phyloP scores from a whole-genome alignment of 2,797 vertebrate species.

The Girardinus metallicus region DNA sequence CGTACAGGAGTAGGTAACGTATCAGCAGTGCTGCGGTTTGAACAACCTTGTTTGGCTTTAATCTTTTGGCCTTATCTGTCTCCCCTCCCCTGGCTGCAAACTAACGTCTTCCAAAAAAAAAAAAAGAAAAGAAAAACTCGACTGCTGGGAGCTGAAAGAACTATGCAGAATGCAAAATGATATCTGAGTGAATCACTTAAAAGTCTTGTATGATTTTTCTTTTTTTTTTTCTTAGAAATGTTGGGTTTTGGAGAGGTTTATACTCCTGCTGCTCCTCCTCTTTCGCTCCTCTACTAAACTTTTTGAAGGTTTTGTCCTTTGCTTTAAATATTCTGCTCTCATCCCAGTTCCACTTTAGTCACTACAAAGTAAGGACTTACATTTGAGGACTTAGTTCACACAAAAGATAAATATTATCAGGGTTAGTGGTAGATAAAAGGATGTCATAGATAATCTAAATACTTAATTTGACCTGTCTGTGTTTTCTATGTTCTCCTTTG shows the following conservation, averaged over 20 bases:
- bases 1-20: slow-evolving; percentile 77
- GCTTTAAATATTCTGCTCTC: not conserved
- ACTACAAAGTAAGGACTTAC: not conserved
- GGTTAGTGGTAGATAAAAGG: not conserved
- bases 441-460: slow-evolving; percentile 3
- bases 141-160: slow-evolving; percentile 9
- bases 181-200: not conserved
- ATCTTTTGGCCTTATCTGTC: slow-evolving; percentile 50
- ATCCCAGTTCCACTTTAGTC: slow-evolving; percentile 12
- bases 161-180: not conserved
- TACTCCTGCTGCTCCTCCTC: slow-evolving; percentile 28
- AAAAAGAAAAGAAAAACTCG: not conserved
- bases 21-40: slow-evolving; percentile 48
- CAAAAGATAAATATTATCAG: not conserved
- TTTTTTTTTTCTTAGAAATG: slow-evolving; percentile 6
- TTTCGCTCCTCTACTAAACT: slow-evolving; percentile 11
- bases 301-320: not conserved
- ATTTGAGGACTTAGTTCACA: slow-evolving; percentile 28
- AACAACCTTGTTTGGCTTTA: slow-evolving; percentile 47
- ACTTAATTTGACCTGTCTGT: slow-evolving; percentile 48
- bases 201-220: not conserved
- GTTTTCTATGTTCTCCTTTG: slow-evolving; percentile 57
- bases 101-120: slow-evolving; percentile 57
- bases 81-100: slow-evolving; percentile 58
- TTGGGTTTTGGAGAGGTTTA: slow-evolving; percentile 13